Conservation (phyloP, 1,140 invertebrate species). For the Aphis gossypii region DNA sequence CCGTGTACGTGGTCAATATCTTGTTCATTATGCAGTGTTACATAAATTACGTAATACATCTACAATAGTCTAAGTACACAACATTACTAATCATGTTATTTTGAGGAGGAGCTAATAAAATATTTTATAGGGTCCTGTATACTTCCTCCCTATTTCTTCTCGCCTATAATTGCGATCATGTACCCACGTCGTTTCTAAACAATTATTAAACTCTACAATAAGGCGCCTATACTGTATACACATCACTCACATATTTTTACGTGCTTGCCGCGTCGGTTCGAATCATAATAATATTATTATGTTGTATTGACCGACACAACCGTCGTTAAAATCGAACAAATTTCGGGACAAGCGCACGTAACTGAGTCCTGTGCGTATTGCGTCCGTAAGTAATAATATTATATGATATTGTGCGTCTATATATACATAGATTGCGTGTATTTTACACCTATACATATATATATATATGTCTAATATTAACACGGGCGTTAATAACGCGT, state of each 20-base stretch:
- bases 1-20: too few relatives aligned
- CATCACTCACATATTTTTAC: neutral
- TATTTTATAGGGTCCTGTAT: neutral
- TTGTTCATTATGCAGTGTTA: too few relatives aligned
- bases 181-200: neutral
- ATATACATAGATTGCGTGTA: neutral
- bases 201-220: neutral
- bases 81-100: neutral
- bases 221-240: neutral
- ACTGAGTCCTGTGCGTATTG: neutral
- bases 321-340: slow-evolving; percentile 10
- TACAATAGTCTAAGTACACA: neutral
- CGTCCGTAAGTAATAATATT: neutral
- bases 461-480: neutral
- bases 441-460: slow-evolving; percentile 10
- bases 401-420: neutral
- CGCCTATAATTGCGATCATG: neutral
- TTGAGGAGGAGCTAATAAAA: neutral
- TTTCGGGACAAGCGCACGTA: neutral
- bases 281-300: neutral
- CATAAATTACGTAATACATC: neutral
- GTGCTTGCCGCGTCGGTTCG: neutral
- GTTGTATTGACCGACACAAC: neutral
- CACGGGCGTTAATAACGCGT: slow-evolving; percentile 55
- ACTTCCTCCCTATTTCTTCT: too few relatives aligned